Evolutionary conservation across 2,797 vertebrate genomes (phyloP).

Genomic region (Coracias cyanogaster): DNA sequence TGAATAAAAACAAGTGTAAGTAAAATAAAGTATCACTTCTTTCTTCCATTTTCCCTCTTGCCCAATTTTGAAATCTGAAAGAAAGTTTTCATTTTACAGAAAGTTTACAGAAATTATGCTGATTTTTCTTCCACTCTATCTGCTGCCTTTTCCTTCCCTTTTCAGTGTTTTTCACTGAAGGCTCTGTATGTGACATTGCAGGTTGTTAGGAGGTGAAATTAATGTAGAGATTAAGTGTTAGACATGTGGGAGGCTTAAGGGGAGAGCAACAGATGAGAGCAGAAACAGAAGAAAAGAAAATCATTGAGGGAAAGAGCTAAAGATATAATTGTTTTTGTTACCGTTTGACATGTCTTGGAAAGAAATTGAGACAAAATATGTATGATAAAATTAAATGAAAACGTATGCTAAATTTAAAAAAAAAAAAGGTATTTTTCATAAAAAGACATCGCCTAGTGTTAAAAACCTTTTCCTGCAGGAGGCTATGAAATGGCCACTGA

Average conservation of each 20-base stretch:
- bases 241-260: neutral
- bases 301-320: neutral
- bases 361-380: neutral
- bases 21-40: neutral
- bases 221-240: neutral
- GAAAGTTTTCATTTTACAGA: neutral
- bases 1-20: neutral
- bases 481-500: neutral
- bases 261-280: neutral
- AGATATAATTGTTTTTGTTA: neutral
- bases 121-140: neutral
- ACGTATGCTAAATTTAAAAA: neutral
- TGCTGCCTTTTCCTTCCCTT: neutral
- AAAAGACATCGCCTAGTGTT: neutral
- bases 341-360: neutral
- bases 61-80: neutral
- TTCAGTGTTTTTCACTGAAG: neutral
- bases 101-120: neutral
- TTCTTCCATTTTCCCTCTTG: neutral
- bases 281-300: neutral
- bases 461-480: neutral
- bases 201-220: neutral
- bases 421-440: neutral
- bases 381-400: neutral
- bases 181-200: neutral